Conservation (phyloP, 2,113 vertebrate genomes). For the Gymnobelideus leadbeateri region DNA sequence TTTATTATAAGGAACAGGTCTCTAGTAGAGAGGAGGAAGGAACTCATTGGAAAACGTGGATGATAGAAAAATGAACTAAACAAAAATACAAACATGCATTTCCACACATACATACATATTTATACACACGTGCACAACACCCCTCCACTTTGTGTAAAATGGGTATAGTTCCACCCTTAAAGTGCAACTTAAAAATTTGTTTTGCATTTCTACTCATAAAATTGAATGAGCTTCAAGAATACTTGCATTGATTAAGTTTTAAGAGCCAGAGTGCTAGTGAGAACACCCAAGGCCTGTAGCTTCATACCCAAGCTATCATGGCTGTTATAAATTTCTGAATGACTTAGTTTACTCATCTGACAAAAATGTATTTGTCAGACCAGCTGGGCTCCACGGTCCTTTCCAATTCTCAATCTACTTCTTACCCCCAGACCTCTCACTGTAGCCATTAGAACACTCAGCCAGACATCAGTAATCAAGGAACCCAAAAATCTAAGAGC, state of each 20-base stretch:
- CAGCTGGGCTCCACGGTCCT: neutral
- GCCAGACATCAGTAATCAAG: neutral
- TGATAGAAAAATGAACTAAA: no score
- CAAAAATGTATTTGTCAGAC: neutral
- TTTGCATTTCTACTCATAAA: constrained; percentile 39
- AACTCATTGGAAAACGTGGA: no score
- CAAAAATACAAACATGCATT: no score
- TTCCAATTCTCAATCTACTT: neutral
- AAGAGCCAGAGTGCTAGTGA: neutral
- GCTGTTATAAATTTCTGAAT: neutral
- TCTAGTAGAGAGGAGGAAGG: no score
- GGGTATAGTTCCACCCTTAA: neutral
- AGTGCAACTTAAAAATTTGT: neutral
- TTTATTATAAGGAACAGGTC: no score
- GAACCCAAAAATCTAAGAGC: neutral
- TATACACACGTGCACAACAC: no score
- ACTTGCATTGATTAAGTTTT: constrained; percentile 32
- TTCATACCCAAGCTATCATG: neutral
- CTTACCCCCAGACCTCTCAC: neutral
- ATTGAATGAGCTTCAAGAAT: constrained; percentile 47
- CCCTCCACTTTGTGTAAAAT: constrained; percentile 32
- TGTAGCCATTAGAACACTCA: no score
- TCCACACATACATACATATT: no score
- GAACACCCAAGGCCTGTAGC: no score
- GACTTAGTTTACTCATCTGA: neutral